A percentile compares a stretch with the other conserved stretches of the same genome.
phyloP scores from a whole-genome alignment of 2,113 vertebrate genomes.

The Rallus limicola region DNA sequence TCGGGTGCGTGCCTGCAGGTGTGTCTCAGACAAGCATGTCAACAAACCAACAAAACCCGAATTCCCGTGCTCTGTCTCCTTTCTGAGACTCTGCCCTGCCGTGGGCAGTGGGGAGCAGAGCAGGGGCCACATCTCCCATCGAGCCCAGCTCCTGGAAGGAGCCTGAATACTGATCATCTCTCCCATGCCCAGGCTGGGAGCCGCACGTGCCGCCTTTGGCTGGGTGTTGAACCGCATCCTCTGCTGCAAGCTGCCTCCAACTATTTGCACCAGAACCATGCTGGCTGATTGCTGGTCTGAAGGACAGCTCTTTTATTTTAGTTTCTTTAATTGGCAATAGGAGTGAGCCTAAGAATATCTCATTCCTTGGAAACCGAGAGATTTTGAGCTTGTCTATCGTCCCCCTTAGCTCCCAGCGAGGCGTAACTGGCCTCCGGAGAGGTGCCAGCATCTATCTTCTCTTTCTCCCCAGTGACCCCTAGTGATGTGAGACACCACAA shows the following conservation, averaged over 20 bases:
- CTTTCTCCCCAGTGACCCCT: background rate
- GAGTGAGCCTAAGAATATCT: background rate
- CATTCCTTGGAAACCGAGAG: background rate
- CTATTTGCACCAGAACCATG: background rate
- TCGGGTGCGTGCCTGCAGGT: fast-evolving
- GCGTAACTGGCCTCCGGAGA: background rate
- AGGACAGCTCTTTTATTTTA: background rate
- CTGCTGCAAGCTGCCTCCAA: background rate
- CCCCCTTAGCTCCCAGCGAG: background rate
- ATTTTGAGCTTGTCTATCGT: background rate
- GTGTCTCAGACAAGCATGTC: fast-evolving
- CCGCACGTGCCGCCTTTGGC: background rate
- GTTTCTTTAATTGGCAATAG: background rate
- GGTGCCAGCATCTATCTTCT: background rate
- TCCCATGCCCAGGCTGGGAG: background rate
- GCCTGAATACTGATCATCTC: too few relatives aligned
- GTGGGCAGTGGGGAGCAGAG: fast-evolving
- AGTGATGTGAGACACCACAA: background rate
- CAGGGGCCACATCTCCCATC: fast-evolving
- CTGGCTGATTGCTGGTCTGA: background rate
- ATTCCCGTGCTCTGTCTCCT: background rate
- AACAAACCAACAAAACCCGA: background rate
- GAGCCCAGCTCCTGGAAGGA: background rate
- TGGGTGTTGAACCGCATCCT: background rate
- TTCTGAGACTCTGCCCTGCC: background rate